These are phyloP conservation scores for Irena cyanogastra DNA, from an alignment of 2,113 vertebrate genomes.

Conservation along the genomic window DNA sequence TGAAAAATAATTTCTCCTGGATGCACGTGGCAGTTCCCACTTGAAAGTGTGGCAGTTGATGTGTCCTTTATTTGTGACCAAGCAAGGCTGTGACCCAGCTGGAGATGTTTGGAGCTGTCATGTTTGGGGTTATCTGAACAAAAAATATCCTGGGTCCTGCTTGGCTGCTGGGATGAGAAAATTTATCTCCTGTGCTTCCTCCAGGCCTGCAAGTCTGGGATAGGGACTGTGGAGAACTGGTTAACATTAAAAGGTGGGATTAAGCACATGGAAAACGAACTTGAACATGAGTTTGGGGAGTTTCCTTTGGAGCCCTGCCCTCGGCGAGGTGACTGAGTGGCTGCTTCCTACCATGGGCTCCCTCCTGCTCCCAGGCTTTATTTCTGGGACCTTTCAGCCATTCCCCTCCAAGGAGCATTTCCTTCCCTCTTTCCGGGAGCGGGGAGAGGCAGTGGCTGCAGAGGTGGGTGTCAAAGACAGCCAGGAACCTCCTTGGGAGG, in stretches of 20 bases:
- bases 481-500: not conserved
- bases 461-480: not conserved
- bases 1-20: not conserved
- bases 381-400: not conserved
- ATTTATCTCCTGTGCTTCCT: not conserved
- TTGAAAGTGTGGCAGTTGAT: not conserved
- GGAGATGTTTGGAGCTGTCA: not conserved
- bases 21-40: not conserved
- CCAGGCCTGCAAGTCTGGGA: not conserved
- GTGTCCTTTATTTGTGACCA: accelerated
- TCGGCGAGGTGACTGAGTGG: not conserved
- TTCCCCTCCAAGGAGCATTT: not conserved
- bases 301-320: not conserved
- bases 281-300: not conserved
- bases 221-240: accelerated
- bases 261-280: not conserved
- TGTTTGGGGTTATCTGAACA: not conserved
- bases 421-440: not conserved
- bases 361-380: not conserved
- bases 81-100: not conserved
- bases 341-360: not conserved
- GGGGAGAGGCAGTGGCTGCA: not conserved
- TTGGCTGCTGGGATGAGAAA: not conserved
- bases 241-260: not conserved
- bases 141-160: not conserved